These are phyloP conservation scores for Poecilia gillii DNA, from an alignment of 2,797 vertebrate genomes.

Conservation along the genomic window DNA sequence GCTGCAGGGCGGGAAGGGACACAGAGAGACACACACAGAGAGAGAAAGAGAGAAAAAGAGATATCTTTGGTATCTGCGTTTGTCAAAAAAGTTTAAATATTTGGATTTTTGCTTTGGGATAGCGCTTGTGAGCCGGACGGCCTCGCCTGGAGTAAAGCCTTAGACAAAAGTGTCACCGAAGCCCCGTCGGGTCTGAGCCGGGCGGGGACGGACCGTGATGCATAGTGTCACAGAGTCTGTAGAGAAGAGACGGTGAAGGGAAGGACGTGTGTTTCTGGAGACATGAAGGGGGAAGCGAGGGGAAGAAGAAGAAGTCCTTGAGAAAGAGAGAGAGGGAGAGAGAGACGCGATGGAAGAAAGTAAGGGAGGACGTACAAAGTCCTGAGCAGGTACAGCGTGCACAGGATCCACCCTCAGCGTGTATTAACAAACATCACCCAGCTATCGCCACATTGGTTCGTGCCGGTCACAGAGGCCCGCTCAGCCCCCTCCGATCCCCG, in stretches of 20 bases:
- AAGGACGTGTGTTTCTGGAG: conserved; percentile 33
- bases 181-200: conserved; percentile 66
- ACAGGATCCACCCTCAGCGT: conserved; percentile 88
- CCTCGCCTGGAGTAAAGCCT: conserved; percentile 88
- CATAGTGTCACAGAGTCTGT: conserved; percentile 95
- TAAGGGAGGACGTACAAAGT: conserved; percentile 65
- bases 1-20: conserved; percentile 93
- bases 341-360: conserved; percentile 13
- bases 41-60: conserved; percentile 11
- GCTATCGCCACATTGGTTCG: conserved; percentile 82
- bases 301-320: conserved; percentile 53
- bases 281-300: conserved; percentile 51
- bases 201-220: conserved; percentile 89
- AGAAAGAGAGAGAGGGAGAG: conserved; percentile 12
- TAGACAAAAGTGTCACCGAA: conserved; percentile 87
- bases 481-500: conserved; percentile 68
- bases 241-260: conserved; percentile 59
- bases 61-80: conserved; percentile 99
- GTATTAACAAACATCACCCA: conserved; percentile 90
- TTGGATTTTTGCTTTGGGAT: conserved; percentile 99
- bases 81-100: conserved; percentile 99
- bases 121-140: conserved; percentile 93
- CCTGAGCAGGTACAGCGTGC: conserved; percentile 88
- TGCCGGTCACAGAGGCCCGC: conserved; percentile 87
- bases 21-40: conserved; percentile 67